These are phyloP conservation scores for Cataglyphis livida DNA, from an alignment of 2,888 invertebrate genomes.

Conservation along the genomic window DNA sequence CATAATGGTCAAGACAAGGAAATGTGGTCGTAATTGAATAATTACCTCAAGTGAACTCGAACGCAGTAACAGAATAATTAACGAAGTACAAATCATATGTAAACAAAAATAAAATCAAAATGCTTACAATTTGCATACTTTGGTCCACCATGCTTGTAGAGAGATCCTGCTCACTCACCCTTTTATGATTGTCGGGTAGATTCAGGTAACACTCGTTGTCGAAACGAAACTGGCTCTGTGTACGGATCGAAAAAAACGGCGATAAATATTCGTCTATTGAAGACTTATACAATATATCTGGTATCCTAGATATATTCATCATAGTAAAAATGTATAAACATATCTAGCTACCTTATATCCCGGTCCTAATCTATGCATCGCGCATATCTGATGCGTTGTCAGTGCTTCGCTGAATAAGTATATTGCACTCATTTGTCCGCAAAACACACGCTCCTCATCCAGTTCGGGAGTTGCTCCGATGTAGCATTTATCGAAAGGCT, in stretches of 20 bases:
- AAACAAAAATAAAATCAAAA: constrained; percentile 81
- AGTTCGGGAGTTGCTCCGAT: constrained; percentile 99
- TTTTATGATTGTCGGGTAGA: constrained; percentile 99
- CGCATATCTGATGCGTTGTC: constrained; percentile 98
- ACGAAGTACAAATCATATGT: constrained; percentile 74
- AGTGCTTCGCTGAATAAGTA: constrained; percentile 99
- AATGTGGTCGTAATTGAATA: constrained; percentile 60
- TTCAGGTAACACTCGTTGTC: constrained; percentile 99
- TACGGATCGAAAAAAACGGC: not conserved
- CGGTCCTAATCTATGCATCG: constrained; percentile 99
- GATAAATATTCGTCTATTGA: constrained; percentile 42
- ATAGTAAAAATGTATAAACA: not conserved
- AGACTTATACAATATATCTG: constrained; percentile 7
- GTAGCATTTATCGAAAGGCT: constrained; percentile 99
- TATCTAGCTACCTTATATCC: constrained; percentile 94
- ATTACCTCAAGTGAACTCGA: constrained; percentile 81
- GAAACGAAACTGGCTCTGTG: constrained; percentile 99
- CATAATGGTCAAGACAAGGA: constrained; percentile 44
- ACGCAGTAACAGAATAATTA: constrained; percentile 78
- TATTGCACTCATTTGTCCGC: constrained; percentile 99
- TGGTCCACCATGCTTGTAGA: constrained; percentile 85
- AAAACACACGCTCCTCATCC: constrained; percentile 98
- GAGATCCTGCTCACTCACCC: constrained; percentile 92
- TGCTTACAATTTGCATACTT: constrained; percentile 91
- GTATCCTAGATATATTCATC: not conserved